Base-by-base conservation (phyloP, 2,797 vertebrate genomes). In the Hephaestus fuliginosus region DNA sequence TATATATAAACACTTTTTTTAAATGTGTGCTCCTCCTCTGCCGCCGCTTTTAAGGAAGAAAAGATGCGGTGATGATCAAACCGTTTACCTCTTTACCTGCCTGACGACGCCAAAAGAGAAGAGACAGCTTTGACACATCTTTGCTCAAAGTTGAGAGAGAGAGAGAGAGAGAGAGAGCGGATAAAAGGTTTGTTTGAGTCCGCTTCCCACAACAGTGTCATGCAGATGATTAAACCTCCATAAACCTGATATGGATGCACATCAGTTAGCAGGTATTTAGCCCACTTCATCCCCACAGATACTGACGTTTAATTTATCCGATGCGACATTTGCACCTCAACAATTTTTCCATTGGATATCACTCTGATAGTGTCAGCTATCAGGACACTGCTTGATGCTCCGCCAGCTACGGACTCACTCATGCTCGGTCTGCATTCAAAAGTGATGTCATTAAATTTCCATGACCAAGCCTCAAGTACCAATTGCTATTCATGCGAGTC, bases 401-500 rank as follows among this genome's bases (percentile, higher is more conserved):
- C 70, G 85, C 84, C 86, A 78, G 76, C 52, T 1, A 2, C 62
- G 53, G 22, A 71, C 82, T 77, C 28, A 1, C 78, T 84, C 74
- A 5, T 14, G 56, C 71, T 79, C 43, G 0, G 56, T 56, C 81
- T 30, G 51, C 84, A 49, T 80, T 78, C 78, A 84, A 20, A 70
- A 78, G 86, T 70, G 70, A 91, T 80, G 82, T 85, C 84, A 88
- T 91, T 91, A 82, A 84, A 89, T 89, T 89, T 92, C 83, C 83
- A 88, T 80, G 82, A 73, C 74, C 58, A 3, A 82, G 76, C 90
- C 81, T 90, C 77, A 66, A 84, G 89, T 87, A 36, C 85, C 81
- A 86, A 91, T 91, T 90, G 79, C 78, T 90, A 92, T 92, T 89
- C 92, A 88, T 87, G 90, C 46, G 5, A 41, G 83, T 84, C 80